Evolutionary conservation across 2,113 vertebrate species (phyloP).

Genomic region (Erinaceus europaeus): DNA sequence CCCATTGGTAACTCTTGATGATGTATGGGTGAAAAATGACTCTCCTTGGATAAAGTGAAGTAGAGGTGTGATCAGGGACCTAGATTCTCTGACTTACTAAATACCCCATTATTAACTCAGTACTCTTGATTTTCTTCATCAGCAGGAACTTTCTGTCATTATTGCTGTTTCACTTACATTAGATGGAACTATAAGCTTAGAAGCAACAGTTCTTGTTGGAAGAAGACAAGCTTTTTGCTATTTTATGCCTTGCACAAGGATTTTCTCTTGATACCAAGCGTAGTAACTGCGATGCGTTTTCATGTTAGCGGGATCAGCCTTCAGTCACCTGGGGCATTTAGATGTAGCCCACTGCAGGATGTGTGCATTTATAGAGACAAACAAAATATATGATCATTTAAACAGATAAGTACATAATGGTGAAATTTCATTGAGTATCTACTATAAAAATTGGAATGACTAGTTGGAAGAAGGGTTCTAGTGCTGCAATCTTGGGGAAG

Average conservation of each 20-base stretch:
- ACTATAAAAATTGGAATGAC: neutral
- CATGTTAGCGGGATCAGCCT: neutral
- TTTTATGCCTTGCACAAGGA: no score
- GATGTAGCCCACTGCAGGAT: neutral
- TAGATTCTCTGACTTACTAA: neutral
- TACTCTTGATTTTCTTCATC: neutral
- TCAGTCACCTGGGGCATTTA: conserved; percentile 16
- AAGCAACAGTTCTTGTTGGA: no score
- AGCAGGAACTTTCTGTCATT: neutral
- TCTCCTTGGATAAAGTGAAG: neutral
- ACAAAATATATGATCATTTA: conserved; percentile 5
- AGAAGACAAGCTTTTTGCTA: no score
- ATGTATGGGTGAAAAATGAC: neutral
- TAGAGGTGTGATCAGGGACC: conserved; percentile 9
- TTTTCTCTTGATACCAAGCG: no score
- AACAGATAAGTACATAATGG: neutral
- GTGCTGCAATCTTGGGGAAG: neutral
- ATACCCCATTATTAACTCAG: neutral
- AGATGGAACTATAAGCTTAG: no score
- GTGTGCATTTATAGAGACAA: neutral
- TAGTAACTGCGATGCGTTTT: no score
- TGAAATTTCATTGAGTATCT: neutral
- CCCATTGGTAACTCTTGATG: neutral
- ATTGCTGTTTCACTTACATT: no score
- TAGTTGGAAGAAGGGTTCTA: neutral